Evolutionary conservation across 1,140 invertebrate species (phyloP), one percentile per base, ranked within the genome.

Genomic region (Drosophila bocki): DNA sequence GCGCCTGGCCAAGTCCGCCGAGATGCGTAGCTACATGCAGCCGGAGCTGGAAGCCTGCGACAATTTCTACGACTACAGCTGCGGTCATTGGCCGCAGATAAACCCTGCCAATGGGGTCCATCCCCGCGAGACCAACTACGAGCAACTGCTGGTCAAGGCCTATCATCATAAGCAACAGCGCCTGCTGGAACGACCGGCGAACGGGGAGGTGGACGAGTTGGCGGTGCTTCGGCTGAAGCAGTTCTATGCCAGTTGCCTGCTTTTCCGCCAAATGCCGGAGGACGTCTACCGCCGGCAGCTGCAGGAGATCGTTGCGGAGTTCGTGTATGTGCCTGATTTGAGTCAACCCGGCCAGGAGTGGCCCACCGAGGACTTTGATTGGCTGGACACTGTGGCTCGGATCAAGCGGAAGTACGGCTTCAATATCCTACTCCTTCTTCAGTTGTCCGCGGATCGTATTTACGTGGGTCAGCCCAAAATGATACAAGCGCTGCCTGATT

Each of bases 11-110:
- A 92, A 92, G 44, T 69, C 84, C 15, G 91, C 91, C 2, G 91
- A 92, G 75, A 92, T 92, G 74, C 79, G 82, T 13, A 92, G 86
- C 71, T 92, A 80, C 42, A 92, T 92, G 84, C 65, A 79, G 3
- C 33, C 74, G 12, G 74, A 83, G 3, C 22, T 54, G 26, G 57
- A 83, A 33, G 61, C 80, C 9, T 92, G 91, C 68, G 91, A 91
- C 7, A 83, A 92, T 29, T 92, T 92, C 47, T 92, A 78, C 39
- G 75, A 67, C 29, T 84, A 86, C 58, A 87, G 84, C 45, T 92
- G 91, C 61, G 91, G 91, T 15, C 91, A 80, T 37, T 92, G 91
- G 91, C 72, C 87, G 13, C 79, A 82, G 47, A 82, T 92, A 5
- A 86, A 92, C 80, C 91, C 91, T 7, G 91, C 91, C 5, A 80